Base-by-base conservation (phyloP, 2,888 invertebrate genomes). In the Eutolmus rufibarbis region DNA sequence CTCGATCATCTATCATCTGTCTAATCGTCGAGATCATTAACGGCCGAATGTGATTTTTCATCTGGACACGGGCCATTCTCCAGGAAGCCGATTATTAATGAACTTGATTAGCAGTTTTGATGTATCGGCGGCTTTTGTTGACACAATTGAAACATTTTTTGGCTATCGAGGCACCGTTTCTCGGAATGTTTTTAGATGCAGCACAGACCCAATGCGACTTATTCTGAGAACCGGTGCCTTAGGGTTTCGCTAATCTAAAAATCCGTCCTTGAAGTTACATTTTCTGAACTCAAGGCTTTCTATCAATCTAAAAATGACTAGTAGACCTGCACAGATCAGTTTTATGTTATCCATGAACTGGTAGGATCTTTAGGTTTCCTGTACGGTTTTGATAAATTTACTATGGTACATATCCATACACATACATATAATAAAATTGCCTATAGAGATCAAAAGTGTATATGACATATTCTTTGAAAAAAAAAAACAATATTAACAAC, bases 1-100 rank as follows among this genome's bases (percentile, higher is more conserved):
- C 66, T 34, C 3, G 40, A 82, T 82, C 82, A 82, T 82, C 82
- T 82, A 82, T 82, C 82, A 82, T 82, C 82, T 14, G 82, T 82
- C 82, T 82, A 82, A 82, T 82, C 82, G 57, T 9, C 57, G 37
- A 66, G 82, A 82, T 82, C 82, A 82, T 82, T 82, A 82, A 82
- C 57, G 66, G 14, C 40, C 31, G 82, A 51, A 66, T 37, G 66
- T 82, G 56, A 82, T 82, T 82, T 82, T 82, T 82, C 82, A 82
- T 82, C 57, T 66, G 82, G 57, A 82, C 82, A 82, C 66, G 57
- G 57, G 37, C 57, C 66, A 56, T 56, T 56, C 82, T 66, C 23
- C 57, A 51, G 82, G 82, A 82, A 66, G 82, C 37, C 28, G 19
- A 37, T 82, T 57, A 82, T 82, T 82, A 82, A 82, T 82, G 82